Percentiles rank a stretch among this genome's conserved stretches.
Evolutionary conservation across 2,888 invertebrate species (phyloP).

Genomic region (Tinea trinotella): DNA sequence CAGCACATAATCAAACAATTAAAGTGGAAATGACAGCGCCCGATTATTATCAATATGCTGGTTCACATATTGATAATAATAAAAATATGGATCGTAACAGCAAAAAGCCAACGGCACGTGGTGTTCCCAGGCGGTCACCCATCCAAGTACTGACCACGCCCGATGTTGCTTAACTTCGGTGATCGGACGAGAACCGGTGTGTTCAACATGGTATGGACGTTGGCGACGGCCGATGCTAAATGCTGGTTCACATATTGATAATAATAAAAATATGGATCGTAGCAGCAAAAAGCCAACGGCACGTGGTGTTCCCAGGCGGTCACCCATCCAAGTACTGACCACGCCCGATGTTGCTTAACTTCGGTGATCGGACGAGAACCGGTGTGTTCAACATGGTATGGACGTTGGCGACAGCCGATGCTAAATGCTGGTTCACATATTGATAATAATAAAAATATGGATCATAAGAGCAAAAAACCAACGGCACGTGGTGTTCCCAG

Average conservation of each 20-base stretch:
- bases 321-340: slow-evolving; percentile 32
- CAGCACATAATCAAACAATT: no score
- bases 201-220: slow-evolving; percentile 26
- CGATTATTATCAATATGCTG: neutral
- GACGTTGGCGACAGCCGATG: no score
- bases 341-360: slow-evolving; percentile 28
- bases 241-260: no score
- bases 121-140: slow-evolving; percentile 32
- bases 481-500: slow-evolving; percentile 30
- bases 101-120: slow-evolving; percentile 29
- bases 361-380: slow-evolving; percentile 28
- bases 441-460: no score
- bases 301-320: slow-evolving; percentile 31
- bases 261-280: no score
- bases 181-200: slow-evolving; percentile 27
- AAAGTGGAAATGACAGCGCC: no score
- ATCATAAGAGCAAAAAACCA: no score
- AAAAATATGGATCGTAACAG: no score
- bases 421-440: no score
- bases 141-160: slow-evolving; percentile 31
- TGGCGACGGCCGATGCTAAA: no score
- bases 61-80: neutral
- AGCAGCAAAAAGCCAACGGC: slow-evolving; percentile 29
- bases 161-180: slow-evolving; percentile 28
- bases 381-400: slow-evolving; percentile 27